Base-by-base conservation (phyloP, 2,113 vertebrate species). In the Petroica traversi region DNA sequence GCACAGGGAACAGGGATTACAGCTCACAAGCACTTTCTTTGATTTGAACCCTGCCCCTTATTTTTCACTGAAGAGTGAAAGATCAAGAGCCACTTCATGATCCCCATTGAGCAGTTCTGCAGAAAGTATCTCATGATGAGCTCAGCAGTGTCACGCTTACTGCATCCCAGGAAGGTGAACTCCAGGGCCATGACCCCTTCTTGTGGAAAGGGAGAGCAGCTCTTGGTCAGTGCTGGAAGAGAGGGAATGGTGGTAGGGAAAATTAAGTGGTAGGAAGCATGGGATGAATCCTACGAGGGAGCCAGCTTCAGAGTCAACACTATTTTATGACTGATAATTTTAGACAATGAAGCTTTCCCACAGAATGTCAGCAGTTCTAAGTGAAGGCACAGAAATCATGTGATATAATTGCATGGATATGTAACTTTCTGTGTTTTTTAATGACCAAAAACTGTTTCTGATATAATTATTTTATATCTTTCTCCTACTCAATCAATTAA, bases 81-180 rank as follows among this genome's bases (percentile, higher is more conserved):
- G 73, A 57, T 36, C 13, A 33, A 15, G 29, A 55, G 45, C 4
- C 8, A 9, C 19, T 25, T n/a, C 1, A 0, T 78, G 29, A 88
- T 20, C 4, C 11, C 48, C 17, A 1, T 14, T 36, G 43, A 67
- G 25, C 54, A n/a, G 25, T 26, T 80, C 41, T 69, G 33, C 38
- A 71, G 66, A 62, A 66, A 12, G 73, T 15, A 40, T 2, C 5
- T 49, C n/a, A 34, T 2, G 25, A 36, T 9, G 18, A 80, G 8
- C 5, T 83, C 66, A 61, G 25, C 36, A 36, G n/a, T 17, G n/a
- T 64, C n/a, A 6, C 0, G 0, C 7, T 29, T 7, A n/a, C n/a
- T n/a, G n/a, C 41, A 58, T 20, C 66, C 12, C 17, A 28, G 41
- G 59, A 72, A 78, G 7, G 34, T 82, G 66, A 83, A 8, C 36